phyloP scores from a whole-genome alignment of 2,888 invertebrate species.

The Dioctria rufipes region DNA sequence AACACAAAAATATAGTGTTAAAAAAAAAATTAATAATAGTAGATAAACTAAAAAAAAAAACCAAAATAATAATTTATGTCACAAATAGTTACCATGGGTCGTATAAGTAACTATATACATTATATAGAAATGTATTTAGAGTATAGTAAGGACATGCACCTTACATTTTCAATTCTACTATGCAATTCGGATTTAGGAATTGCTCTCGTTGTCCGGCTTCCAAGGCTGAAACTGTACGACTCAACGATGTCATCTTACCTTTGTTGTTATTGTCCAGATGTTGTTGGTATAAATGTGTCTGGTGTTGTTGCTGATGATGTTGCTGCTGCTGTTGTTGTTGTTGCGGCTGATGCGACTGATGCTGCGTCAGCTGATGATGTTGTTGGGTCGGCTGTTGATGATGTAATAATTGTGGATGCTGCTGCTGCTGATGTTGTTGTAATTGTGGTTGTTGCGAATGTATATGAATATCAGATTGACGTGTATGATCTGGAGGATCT shows the following conservation, averaged over 20 bases:
- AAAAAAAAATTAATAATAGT: not conserved
- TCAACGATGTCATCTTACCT: slow-evolving; percentile 66
- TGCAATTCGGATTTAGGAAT: slow-evolving; percentile 71
- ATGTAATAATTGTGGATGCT: not conserved
- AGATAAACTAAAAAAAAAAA: no score
- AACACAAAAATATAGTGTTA: slow-evolving; percentile 6
- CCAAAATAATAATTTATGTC: not conserved
- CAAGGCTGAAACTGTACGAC: slow-evolving; percentile 69
- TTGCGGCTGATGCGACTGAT: slow-evolving; percentile 54
- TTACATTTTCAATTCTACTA: slow-evolving; percentile 72
- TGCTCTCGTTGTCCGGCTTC: slow-evolving; percentile 71
- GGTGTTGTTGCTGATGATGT: not conserved
- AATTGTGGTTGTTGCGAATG: slow-evolving; percentile 54
- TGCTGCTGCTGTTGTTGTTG: slow-evolving; percentile 23
- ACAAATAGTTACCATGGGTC: no score
- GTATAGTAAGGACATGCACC: slow-evolving; percentile 58
- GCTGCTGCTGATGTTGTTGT: slow-evolving; percentile 43
- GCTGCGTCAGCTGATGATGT: no score
- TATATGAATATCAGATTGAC: slow-evolving; percentile 59
- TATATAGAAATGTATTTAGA: not conserved
- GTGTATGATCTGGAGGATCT: slow-evolving; percentile 63
- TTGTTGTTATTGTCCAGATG: slow-evolving; percentile 63
- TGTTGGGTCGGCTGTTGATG: slow-evolving; percentile 22
- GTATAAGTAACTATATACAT: not conserved
- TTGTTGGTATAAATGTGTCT: slow-evolving; percentile 31